These are phyloP conservation scores for Heterodera filipjevi DNA, from an alignment of 2,888 invertebrate genomes.

Conservation along the genomic window DNA sequence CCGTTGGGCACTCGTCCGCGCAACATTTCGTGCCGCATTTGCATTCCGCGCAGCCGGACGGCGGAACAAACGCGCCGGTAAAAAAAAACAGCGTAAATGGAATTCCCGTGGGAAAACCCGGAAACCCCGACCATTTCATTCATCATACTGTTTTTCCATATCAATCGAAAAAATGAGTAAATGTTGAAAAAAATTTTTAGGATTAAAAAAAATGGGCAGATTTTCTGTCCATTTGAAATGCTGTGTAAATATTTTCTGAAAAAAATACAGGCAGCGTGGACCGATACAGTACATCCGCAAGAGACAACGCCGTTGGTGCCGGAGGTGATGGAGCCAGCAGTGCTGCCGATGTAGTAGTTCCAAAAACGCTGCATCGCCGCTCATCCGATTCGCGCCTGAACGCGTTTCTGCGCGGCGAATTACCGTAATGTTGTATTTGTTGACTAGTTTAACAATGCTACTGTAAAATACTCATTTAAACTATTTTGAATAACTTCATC, in stretches of 20 bases:
- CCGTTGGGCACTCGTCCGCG: constrained; percentile 58
- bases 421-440: not conserved
- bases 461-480: not conserved
- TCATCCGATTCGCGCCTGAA: constrained; percentile 62
- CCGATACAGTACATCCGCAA: constrained; percentile 38
- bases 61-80: constrained; percentile 53
- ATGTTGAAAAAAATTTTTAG: no score
- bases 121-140: no score
- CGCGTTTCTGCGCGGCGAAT: constrained; percentile 62
- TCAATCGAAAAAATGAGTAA: no score
- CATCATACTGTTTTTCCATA: no score
- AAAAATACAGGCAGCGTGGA: constrained; percentile 55
- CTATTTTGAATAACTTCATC: no score
- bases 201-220: no score
- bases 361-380: constrained; percentile 31
- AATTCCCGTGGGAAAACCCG: no score
- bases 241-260: not conserved
- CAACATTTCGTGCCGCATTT: constrained; percentile 53
- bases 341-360: not conserved
- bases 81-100: no score
- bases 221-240: no score
- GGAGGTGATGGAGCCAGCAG: constrained; percentile 29
- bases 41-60: constrained; percentile 63
- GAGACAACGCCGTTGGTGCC: not conserved
- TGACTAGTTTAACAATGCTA: no score